These are phyloP conservation scores for Notamacropus eugenii DNA, from an alignment of 2,797 vertebrate species.

Conservation along the genomic window DNA sequence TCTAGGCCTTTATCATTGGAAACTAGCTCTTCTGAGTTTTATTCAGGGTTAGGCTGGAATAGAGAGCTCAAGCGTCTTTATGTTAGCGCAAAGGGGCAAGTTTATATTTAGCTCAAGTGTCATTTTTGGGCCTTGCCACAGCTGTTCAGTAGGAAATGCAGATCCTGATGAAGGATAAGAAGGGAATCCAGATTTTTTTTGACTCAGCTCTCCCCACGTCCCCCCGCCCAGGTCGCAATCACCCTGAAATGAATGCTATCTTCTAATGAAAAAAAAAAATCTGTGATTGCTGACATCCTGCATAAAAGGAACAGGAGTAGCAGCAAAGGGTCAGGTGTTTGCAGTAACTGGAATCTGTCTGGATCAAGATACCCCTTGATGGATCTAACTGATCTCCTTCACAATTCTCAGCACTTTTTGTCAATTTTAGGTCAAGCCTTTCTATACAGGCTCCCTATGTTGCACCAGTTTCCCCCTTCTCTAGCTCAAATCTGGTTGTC, in stretches of 20 bases:
- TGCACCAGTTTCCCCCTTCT: neutral
- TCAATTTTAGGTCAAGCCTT: neutral
- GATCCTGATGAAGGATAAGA: conserved; percentile 40
- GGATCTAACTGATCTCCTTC: neutral
- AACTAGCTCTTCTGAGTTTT: conserved; percentile 7
- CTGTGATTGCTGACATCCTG: neutral
- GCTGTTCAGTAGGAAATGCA: conserved; percentile 55
- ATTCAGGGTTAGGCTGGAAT: neutral
- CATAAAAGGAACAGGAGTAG: neutral
- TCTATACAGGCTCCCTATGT: neutral
- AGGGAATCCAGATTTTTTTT: conserved; percentile 45
- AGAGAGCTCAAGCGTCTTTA: conserved; percentile 42
- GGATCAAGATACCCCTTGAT: conserved; percentile 16
- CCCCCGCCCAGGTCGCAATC: conserved; percentile 32
- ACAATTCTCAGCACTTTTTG: neutral
- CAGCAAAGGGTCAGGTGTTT: neutral
- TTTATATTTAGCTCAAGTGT: conserved; percentile 61
- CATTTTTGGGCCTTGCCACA: conserved; percentile 62
- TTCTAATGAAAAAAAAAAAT: conserved; percentile 53
- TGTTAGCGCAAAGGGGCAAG: conserved; percentile 35
- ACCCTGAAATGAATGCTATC: conserved; percentile 51
- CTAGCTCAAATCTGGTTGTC: neutral
- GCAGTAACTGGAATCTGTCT: neutral
- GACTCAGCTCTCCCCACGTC: conserved; percentile 13
- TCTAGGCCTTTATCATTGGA: conserved; percentile 2